These are phyloP conservation scores for Podarcis raffonei DNA, from an alignment of 2,113 vertebrate genomes.

Conservation along the genomic window DNA sequence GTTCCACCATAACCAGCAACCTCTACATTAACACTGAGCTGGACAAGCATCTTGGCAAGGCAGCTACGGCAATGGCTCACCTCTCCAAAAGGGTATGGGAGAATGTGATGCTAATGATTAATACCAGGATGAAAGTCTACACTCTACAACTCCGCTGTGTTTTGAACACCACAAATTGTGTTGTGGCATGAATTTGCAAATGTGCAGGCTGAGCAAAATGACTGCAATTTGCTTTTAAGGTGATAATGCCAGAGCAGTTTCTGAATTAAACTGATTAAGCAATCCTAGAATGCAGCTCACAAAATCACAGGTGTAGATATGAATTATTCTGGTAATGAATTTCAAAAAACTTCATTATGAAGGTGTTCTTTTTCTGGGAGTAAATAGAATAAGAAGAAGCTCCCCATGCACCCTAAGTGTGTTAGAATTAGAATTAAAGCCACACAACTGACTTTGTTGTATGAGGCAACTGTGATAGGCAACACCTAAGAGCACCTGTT, in stretches of 20 bases:
- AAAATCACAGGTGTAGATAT: background rate
- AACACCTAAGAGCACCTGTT: background rate
- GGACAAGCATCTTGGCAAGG: too few species aligned
- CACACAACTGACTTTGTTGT: background rate
- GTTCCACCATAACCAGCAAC: too few species aligned
- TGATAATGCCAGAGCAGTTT: background rate
- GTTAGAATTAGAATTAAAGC: background rate
- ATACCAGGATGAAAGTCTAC: too few species aligned
- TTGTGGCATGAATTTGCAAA: background rate
- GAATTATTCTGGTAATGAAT: slow-evolving; percentile 12
- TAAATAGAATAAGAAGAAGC: background rate
- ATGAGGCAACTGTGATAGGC: background rate
- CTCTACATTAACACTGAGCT: too few species aligned
- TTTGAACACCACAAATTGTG: background rate
- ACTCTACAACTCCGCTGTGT: background rate
- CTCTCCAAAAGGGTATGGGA: too few species aligned
- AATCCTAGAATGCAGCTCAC: background rate
- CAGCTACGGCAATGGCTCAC: too few species aligned
- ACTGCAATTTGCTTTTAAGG: background rate
- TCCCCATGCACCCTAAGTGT: too few species aligned
- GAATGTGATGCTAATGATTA: too few species aligned
- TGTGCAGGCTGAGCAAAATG: background rate
- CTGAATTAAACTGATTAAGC: slow-evolving; percentile 16
- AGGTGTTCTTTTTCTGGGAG: background rate
- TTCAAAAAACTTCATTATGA: background rate